phyloP scores from a whole-genome alignment of 2,113 vertebrate genomes.

The Burhinus bistriatus region DNA sequence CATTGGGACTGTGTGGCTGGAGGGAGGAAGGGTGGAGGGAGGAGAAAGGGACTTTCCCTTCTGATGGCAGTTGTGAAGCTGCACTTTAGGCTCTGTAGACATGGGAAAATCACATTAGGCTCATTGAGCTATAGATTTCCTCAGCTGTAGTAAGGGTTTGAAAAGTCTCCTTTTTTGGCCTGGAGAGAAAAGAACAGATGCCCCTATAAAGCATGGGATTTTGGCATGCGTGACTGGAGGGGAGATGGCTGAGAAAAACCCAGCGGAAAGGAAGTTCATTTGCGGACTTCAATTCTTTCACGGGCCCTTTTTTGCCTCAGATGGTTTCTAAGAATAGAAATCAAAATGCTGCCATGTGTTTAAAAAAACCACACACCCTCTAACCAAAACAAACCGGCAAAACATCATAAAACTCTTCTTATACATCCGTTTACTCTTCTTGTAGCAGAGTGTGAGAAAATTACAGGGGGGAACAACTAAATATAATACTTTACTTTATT shows the following conservation, averaged over 20 bases:
- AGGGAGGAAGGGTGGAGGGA: neutral
- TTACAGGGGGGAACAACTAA: neutral
- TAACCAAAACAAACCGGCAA: constrained; percentile 20
- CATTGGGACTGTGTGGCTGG: neutral
- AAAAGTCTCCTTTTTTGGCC: constrained; percentile 62
- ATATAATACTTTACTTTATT: neutral
- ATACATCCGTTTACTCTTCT: neutral
- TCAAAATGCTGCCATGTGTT: constrained; percentile 56
- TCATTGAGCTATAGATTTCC: constrained; percentile 17
- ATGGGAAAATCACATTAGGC: neutral
- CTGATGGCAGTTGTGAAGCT: neutral
- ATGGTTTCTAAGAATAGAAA: constrained; percentile 60
- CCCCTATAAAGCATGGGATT: constrained; percentile 55
- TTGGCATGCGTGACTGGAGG: constrained; percentile 40
- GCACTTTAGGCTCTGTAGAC: neutral
- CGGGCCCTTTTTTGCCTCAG: constrained; percentile 18
- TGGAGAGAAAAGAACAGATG: constrained; percentile 49
- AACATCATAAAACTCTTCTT: neutral
- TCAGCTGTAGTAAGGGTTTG: constrained; percentile 8
- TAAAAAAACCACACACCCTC: neutral
- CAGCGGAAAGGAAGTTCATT: constrained; percentile 32
- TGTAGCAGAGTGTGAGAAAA: neutral
- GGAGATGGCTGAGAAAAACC: constrained; percentile 52
- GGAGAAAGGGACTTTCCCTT: neutral
- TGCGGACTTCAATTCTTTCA: constrained; percentile 22